Base-by-base conservation (phyloP, 2,888 invertebrate species). In the Thyatira batis region DNA sequence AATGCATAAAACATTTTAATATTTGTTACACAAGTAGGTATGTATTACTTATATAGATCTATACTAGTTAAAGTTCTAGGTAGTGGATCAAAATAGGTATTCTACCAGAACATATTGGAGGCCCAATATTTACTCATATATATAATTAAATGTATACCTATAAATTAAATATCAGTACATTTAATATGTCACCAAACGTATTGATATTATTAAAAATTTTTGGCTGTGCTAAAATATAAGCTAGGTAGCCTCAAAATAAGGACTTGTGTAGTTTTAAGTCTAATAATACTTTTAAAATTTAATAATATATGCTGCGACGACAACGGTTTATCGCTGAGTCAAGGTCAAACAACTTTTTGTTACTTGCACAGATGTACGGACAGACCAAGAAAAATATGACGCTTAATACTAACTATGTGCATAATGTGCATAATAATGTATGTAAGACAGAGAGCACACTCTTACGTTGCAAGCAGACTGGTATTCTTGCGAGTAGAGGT, bases 351-450 rank as follows among this genome's bases (percentile, higher is more conserved):
- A 59, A 63, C 65, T 61, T 67, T 66, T 64, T 60, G 63, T 70
- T 71, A 73, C 73, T 78, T 78, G 73, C 74, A 76, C 81, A 80
- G 75, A 78, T 73, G 81, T 62, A 56, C 51, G 67, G 50, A 50
- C n/a, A 45, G 61, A 49, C 54, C 55, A 51, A 49, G 55, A 39
- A 39, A 13, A 39, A 39, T 39, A 8, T 39, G 39, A 39, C 17
- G 39, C 39, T n/a, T 17, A 17, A 39, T 39, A 39, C 46, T 50
- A 51, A 63, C 58, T 53, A 49, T 55, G 60, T 52, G 59, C 55
- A 61, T 55, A 60, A 58, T 63, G 50, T 57, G 54, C n/a, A n/a
- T n/a, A 33, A 4, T 33, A 4, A 13, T 1, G 6, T 27, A 5
- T 27, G 27, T 27, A 10, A 11, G 11, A n/a, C 30, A n/a, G n/a